A percentile compares a stretch with the other conserved stretches of the same genome.
These are phyloP conservation scores for Isurus oxyrinchus DNA, from an alignment of 2,113 vertebrate species.

Conservation along the genomic window DNA sequence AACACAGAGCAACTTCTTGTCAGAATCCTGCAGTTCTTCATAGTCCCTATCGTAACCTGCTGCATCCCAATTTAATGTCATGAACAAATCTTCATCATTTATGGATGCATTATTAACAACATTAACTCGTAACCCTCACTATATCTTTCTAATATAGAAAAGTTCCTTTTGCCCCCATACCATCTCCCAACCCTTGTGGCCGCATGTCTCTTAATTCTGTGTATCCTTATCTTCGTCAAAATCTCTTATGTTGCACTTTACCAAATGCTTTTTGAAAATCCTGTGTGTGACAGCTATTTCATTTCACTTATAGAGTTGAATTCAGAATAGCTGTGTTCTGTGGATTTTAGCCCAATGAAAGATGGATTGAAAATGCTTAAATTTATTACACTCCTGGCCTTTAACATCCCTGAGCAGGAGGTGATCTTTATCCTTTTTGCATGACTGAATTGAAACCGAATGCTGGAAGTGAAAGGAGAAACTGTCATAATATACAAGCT, in stretches of 20 bases:
- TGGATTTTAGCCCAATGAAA: background rate
- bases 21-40: background rate
- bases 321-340: background rate
- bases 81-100: background rate
- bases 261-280: background rate
- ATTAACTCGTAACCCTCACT: background rate
- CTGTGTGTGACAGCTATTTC: background rate
- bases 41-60: background rate
- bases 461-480: background rate
- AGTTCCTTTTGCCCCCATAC: background rate
- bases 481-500: background rate
- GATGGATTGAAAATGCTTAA: constrained; percentile 21
- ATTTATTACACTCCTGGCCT: background rate
- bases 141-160: background rate
- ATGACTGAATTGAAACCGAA: background rate
- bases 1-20: background rate
- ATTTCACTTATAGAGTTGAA: background rate
- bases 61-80: background rate
- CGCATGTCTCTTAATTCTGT: background rate
- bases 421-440: constrained; percentile 15
- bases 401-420: background rate
- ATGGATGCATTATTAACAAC: background rate
- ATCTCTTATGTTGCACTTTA: background rate
- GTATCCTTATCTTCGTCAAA: background rate
- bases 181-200: background rate